Conservation (phyloP, 2,888 invertebrate species). For the Eilema depressum region DNA sequence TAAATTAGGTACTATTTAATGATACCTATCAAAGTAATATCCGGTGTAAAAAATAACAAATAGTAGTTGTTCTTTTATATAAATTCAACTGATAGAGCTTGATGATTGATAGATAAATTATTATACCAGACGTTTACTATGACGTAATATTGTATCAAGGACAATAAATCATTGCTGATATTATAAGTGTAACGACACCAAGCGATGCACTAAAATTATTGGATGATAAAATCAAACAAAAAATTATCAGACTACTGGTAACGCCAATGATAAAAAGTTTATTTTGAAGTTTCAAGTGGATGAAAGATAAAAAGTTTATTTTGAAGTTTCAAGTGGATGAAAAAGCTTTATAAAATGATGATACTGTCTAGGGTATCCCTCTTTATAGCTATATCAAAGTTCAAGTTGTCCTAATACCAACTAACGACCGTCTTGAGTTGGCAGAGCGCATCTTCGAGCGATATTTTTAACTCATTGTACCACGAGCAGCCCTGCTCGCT, state of each 20-base stretch:
- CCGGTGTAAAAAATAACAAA: not conserved
- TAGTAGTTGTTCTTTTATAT: conserved; percentile 30
- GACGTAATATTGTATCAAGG: conserved; percentile 7
- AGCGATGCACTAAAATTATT: not conserved
- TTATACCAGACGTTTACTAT: conserved; percentile 19
- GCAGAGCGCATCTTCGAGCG: conserved; percentile 86
- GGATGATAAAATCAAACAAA: not conserved
- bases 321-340: conserved; percentile 24
- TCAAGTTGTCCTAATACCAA: conserved; percentile 78
- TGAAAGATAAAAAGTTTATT: too few species aligned
- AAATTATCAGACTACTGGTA: conserved; percentile 12
- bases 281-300: not conserved
- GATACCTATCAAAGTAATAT: not conserved
- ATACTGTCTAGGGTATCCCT: conserved; percentile 54
- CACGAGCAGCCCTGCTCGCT: conserved; percentile 78
- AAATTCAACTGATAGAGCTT: conserved; percentile 32
- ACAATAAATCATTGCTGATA: not conserved
- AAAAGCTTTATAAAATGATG: conserved; percentile 46
- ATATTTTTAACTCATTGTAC: conserved; percentile 87
- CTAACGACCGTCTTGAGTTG: conserved; percentile 75
- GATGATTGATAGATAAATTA: conserved; percentile 51
- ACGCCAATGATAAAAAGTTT: conserved; percentile 22
- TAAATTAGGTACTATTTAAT: not conserved
- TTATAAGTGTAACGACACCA: not conserved
- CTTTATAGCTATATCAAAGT: conserved; percentile 74